phyloP scores from a whole-genome alignment of 2,888 invertebrate genomes.

The Thelaira solivaga region DNA sequence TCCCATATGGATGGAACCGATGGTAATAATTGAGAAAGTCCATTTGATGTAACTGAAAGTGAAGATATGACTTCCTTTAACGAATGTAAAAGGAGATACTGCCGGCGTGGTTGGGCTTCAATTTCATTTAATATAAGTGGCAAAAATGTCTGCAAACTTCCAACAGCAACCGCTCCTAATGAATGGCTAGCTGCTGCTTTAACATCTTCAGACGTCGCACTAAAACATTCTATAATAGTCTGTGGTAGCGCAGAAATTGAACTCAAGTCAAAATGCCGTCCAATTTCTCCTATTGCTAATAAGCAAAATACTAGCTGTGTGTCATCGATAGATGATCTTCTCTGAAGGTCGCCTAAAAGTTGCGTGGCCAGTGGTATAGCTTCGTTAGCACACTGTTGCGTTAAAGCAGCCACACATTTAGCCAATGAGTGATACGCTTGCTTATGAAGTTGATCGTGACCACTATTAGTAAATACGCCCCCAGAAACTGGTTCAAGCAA shows the following conservation, averaged over 20 bases:
- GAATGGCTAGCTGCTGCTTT: constrained; percentile 99
- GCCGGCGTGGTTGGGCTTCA: constrained; percentile 94
- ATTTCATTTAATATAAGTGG: constrained; percentile 97
- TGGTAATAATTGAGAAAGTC: constrained; percentile 85
- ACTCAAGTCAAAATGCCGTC: constrained; percentile 91
- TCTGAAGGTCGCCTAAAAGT: constrained; percentile 85
- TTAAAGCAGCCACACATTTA: constrained; percentile 96
- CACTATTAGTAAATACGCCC: constrained; percentile 6
- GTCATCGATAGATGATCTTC: constrained; percentile 80
- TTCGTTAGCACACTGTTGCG: constrained; percentile 86
- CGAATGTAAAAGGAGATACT: constrained; percentile 97
- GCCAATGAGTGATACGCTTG: constrained; percentile 96
- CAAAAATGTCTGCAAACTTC: constrained; percentile 94
- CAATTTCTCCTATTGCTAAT: constrained; percentile 97
- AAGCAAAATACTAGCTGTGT: constrained; percentile 94
- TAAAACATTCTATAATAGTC: constrained; percentile 91
- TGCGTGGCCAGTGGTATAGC: constrained; percentile 83
- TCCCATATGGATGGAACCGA: constrained; percentile 94
- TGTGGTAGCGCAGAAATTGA: constrained; percentile 85
- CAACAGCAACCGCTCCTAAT: constrained; percentile 96
- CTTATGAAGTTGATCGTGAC: constrained; percentile 80
- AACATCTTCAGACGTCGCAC: constrained; percentile 95
- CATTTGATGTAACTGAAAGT: constrained; percentile 85
- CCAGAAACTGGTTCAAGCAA: constrained; percentile 71
- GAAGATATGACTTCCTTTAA: constrained; percentile 97